These are phyloP conservation scores for Oplegnathus fasciatus DNA, from an alignment of 2,113 vertebrate genomes.

Conservation along the genomic window DNA sequence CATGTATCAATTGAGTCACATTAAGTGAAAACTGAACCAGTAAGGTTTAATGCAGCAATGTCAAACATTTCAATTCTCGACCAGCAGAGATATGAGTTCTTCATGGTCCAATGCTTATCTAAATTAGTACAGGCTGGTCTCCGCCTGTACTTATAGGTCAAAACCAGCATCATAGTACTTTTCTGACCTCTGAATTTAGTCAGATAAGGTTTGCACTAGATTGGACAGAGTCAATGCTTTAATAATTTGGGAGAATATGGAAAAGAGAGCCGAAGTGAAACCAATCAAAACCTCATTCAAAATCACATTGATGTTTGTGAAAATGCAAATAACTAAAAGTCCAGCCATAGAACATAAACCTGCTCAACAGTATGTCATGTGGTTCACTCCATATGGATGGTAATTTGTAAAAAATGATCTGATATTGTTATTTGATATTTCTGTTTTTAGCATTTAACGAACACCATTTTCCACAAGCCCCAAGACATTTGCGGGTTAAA, in stretches of 20 bases:
- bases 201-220: neutral
- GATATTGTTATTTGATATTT: neutral
- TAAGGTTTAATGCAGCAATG: constrained; percentile 21
- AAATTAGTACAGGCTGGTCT: constrained; percentile 6
- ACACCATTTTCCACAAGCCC: neutral
- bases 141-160: neutral
- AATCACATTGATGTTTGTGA: neutral
- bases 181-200: neutral
- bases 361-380: neutral
- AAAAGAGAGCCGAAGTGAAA: neutral
- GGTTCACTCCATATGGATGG: neutral
- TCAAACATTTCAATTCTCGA: constrained; percentile 31
- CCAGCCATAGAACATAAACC: neutral
- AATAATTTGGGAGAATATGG: no score
- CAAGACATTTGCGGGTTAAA: neutral
- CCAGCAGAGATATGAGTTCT: constrained; percentile 18
- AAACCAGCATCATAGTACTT: neutral
- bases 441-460: neutral
- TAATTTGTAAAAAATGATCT: neutral
- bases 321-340: neutral
- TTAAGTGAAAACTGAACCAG: constrained; percentile 46
- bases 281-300: neutral
- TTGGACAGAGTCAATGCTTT: neutral
- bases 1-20: constrained; percentile 28
- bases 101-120: constrained; percentile 26